phyloP scores from a whole-genome alignment of 37 sponge, comb jelly and placozoan species.

The Spongilla lacustris region DNA sequence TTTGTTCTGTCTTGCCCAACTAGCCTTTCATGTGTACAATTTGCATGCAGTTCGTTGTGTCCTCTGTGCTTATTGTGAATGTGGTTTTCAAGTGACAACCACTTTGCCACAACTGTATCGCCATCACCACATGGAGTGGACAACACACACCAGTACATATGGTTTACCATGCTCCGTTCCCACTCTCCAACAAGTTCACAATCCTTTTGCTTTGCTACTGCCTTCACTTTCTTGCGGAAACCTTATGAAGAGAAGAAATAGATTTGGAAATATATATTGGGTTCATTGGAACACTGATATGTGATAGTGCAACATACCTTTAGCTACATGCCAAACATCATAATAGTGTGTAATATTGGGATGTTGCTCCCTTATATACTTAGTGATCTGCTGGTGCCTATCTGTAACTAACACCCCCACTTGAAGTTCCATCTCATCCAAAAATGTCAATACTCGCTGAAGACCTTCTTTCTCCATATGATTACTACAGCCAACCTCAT shows the following conservation, averaged over 20 bases:
- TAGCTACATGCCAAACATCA: conserved; percentile 75
- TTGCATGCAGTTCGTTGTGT: conserved; percentile 30
- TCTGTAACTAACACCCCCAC: conserved; percentile 37
- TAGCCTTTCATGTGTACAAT: conserved; percentile 33
- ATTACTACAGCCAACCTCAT: conserved; percentile 51
- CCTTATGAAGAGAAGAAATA: too few species aligned
- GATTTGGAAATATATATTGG: too few species aligned
- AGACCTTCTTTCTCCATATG: conserved; percentile 72
- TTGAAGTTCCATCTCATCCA: conserved; percentile 11
- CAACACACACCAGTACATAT: conserved; percentile 57
- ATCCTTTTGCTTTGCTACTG: conserved; percentile 35
- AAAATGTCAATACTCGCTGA: conserved; percentile 3
- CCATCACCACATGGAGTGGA: conserved; percentile 33
- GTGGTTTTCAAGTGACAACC: conserved; percentile 55
- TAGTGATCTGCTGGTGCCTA: conserved; percentile 50
- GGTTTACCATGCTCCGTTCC: conserved; percentile 49
- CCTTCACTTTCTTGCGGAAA: not conserved
- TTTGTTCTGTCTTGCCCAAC: conserved; percentile 11
- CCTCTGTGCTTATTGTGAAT: conserved; percentile 47
- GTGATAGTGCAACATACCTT: conserved; percentile 34
- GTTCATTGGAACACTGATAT: not conserved
- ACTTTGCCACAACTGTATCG: conserved; percentile 43
- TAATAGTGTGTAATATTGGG: conserved; percentile 35
- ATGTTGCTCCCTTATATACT: conserved; percentile 38
- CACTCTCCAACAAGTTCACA: conserved; percentile 39